Base-by-base conservation (phyloP, 2,113 vertebrate species). In the Chinchilla lanigera region DNA sequence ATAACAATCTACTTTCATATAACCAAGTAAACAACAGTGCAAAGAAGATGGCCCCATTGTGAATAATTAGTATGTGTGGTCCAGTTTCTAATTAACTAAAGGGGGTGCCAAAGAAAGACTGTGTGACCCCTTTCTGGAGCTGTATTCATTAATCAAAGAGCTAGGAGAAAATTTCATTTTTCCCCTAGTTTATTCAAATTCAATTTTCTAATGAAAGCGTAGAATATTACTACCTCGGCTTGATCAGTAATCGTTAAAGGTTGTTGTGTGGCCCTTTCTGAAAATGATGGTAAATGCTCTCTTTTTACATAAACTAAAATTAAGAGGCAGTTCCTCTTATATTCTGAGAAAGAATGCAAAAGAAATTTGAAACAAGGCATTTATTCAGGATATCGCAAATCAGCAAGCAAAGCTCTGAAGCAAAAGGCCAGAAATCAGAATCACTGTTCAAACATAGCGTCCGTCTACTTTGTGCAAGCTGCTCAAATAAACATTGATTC, bases 31-130 rank as follows among this genome's bases (percentile, higher is more conserved):
- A 98, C 95, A 98, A 90, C 98, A 54, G 69, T 94, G 26, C 33
- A 87, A 82, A 98, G 96, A 98, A 98, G 97, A 98, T 95, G 97
- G 98, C 33, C 38, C 92, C 93, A 97, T 98, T 98, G 97, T 97
- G 94, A 98, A 98, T 98, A 98, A 98, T 98, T 98, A 98, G 96
- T 60, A 75, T 94, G 89, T 96, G 95, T 94, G 98, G 97, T 97
- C 98, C 98, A 97, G 97, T 97, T 98, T 98, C 98, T 98, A 97
- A 98, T 98, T 98, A 98, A 98, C 95, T 92, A 93, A 96, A 91
- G 90, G 89, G 89, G 82, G 86, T 98, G 97, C 90, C 96, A 98
- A 95, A 95, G 17, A 73, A 38, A 90, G 54, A 93, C 92, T 75
- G 69, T 61, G 75, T 97, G 87, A 95, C 93, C 96, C 96, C 95